phyloP scores from a whole-genome alignment of 2,797 vertebrate species.

The Girardinus metallicus region DNA sequence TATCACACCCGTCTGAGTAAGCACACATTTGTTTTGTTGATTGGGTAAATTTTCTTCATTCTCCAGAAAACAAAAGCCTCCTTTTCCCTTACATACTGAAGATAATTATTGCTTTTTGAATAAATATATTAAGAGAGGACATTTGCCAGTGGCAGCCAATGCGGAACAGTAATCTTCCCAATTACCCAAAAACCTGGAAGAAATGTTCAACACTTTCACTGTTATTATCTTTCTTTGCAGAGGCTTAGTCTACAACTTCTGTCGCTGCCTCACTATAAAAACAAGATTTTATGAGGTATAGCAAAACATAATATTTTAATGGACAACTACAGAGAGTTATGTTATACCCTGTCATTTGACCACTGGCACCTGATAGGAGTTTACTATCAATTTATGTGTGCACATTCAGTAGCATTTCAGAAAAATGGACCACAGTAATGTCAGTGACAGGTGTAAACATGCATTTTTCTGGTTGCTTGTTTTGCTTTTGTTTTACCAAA shows the following conservation, averaged over 20 bases:
- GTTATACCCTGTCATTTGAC: not conserved
- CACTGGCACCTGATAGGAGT: not conserved
- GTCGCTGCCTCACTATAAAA: not conserved
- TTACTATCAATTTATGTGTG: not conserved
- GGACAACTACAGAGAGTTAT: not conserved
- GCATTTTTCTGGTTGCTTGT: slow-evolving; percentile 28
- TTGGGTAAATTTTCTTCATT: not conserved
- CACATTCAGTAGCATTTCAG: not conserved
- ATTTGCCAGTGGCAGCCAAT: not conserved
- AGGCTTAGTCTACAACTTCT: not conserved
- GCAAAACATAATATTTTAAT: not conserved
- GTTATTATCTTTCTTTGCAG: not conserved
- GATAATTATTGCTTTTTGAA: not conserved
- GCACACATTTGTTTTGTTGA: slow-evolving; percentile 16
- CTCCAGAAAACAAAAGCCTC: not conserved
- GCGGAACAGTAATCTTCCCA: not conserved
- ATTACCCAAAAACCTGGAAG: not conserved
- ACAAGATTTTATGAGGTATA: not conserved
- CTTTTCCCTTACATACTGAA: not conserved
- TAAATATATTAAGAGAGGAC: not conserved
- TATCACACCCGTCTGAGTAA: slow-evolving; percentile 34
- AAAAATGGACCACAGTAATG: slow-evolving; percentile 7
- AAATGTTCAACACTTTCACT: not conserved
- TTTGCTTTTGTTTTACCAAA: slow-evolving; percentile 32
- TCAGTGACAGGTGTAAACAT: slow-evolving; percentile 11